Percentiles rank a stretch among this genome's conserved stretches.
Evolutionary conservation across 2,888 invertebrate genomes (phyloP).

Genomic region (Thereva nobilitata): DNA sequence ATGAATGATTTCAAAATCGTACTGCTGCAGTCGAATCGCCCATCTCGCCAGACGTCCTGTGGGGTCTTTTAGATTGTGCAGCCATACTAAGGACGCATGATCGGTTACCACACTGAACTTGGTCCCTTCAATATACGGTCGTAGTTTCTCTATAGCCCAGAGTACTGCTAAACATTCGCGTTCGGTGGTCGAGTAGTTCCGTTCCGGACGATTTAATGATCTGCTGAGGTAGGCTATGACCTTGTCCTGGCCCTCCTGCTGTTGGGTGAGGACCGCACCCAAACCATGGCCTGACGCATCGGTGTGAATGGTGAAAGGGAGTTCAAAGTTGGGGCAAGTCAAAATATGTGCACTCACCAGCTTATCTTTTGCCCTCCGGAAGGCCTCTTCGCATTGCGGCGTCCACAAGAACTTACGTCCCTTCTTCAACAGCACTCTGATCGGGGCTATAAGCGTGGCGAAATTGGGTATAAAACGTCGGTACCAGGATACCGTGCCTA

Average conservation of each 20-base stretch:
- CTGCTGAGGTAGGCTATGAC: background rate
- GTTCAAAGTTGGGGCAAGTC: background rate
- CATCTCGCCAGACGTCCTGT: too few relatives aligned
- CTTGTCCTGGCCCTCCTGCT: background rate
- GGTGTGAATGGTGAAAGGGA: background rate
- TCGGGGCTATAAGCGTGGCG: background rate
- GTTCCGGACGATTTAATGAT: background rate
- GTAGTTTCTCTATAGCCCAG: too few relatives aligned
- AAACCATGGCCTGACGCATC: background rate
- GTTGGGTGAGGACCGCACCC: background rate
- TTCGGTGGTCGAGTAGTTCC: background rate
- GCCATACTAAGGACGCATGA: too few relatives aligned
- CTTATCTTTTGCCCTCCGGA: background rate
- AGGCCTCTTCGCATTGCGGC: background rate
- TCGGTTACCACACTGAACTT: too few relatives aligned
- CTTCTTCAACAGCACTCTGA: background rate
- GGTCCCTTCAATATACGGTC: too few relatives aligned
- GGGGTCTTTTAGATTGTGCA: too few relatives aligned
- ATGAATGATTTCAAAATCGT: too few relatives aligned
- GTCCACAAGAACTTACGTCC: background rate
- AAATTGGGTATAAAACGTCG: background rate
- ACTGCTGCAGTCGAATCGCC: too few relatives aligned
- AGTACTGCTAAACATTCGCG: background rate
- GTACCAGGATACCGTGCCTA: background rate
- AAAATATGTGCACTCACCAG: background rate